phyloP scores from a whole-genome alignment of 1,140 invertebrate species.

The Batillaria attramentaria region DNA sequence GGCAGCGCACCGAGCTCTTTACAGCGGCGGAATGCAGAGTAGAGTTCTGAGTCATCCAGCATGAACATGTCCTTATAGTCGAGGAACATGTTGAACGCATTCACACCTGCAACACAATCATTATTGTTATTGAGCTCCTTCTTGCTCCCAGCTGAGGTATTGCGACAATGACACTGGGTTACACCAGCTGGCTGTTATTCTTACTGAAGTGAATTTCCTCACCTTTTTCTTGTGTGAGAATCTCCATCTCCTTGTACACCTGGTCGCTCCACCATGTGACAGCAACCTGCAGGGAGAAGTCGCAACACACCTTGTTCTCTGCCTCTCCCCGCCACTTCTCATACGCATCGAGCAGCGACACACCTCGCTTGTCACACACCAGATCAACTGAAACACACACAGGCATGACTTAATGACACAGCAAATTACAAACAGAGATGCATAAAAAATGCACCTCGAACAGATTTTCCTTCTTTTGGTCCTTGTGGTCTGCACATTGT shows the following conservation, averaged over 20 bases:
- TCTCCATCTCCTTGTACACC: constrained; percentile 77
- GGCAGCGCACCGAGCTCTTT: constrained; percentile 82
- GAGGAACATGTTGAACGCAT: constrained; percentile 99
- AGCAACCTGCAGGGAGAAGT: constrained; percentile 93
- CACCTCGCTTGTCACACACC: constrained; percentile 85
- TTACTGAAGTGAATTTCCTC: too few species aligned
- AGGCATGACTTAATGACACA: neutral
- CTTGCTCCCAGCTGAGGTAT: neutral
- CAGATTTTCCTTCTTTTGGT: too few species aligned
- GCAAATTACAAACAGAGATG: too few species aligned
- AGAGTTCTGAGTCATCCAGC: constrained; percentile 91
- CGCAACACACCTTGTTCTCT: constrained; percentile 97
- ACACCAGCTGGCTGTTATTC: too few species aligned
- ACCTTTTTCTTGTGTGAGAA: constrained; percentile 73
- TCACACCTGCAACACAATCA: constrained; percentile 80
- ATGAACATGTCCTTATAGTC: constrained; percentile 93
- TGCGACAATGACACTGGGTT: neutral
- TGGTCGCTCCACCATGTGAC: constrained; percentile 90
- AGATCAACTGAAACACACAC: constrained; percentile 84
- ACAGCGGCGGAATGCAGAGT: constrained; percentile 87
- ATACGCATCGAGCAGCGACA: constrained; percentile 92
- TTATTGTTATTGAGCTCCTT: neutral
- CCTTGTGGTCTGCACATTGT: too few species aligned
- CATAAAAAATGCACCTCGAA: too few species aligned
- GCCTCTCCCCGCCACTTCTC: constrained; percentile 90